Evolutionary conservation across 2,113 vertebrate genomes (phyloP), one percentile per base, ranked within the genome.

Genomic region (Colaptes auratus): DNA sequence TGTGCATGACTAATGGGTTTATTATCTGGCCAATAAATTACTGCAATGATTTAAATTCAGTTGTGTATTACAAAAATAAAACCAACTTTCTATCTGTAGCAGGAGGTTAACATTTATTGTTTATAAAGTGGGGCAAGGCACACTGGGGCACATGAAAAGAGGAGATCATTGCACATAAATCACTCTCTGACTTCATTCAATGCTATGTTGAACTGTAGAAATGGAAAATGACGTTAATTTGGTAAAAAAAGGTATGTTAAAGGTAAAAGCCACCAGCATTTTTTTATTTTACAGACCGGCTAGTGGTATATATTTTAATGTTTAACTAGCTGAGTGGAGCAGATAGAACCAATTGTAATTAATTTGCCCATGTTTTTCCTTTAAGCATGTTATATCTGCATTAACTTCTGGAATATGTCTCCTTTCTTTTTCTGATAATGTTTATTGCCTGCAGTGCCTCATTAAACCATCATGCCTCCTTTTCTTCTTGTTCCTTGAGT

Each of bases 1-100:
- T 93, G 69, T 92, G 64, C 33, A 44, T 86, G 80, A 90, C 65
- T 39, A 30, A 65, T 88, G 92, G 93, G 86, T 93, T n/a, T 58
- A 80, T 94, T 96, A 84, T 88, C 55, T 74, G 60, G 46, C 23
- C 31, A 88, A 83, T 96, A 93, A 95, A 87, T 96, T 95, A 93
- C 30, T 83, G 21, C 33, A 20, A 64, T 76, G 59, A 91, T 80
- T 82, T 93, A 96, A 94, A 95, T 86, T 97, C 87, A 88, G 28
- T 74, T 60, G 66, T 60, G 28, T 90, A 82, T 91, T 96, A 80
- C 55, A 96, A 96, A 96, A 97, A 90, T 90, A 78, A 96, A 94
- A 92, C 72, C 60, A 56, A 30, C 55, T 55, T 56, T 28, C 64
- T 30, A 17, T 33, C 86, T 24, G 7, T n/a, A 24, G 74, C 76